Percentiles rank a stretch among this genome's conserved stretches.
phyloP scores from a whole-genome alignment of 1,140 invertebrate species.

The Trigoniulus corallinus region DNA sequence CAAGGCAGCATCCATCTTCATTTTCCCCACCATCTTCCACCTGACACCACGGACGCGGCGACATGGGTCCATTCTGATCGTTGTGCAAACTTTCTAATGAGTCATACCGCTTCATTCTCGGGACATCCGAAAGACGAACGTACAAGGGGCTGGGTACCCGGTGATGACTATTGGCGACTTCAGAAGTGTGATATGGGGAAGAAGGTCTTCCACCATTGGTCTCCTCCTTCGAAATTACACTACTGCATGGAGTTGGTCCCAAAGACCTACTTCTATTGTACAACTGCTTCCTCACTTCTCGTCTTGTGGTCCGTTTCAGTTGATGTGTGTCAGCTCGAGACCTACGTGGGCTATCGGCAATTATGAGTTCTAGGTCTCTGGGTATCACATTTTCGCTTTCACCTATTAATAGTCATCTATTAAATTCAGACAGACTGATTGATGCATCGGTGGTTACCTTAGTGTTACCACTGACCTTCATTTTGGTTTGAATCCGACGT shows the following conservation, averaged over 20 bases:
- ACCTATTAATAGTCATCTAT: no score
- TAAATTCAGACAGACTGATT: no score
- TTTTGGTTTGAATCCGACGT: no score
- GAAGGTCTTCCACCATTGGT: background rate
- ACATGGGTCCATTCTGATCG: constrained; percentile 5
- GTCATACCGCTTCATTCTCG: constrained; percentile 8
- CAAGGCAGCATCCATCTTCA: background rate
- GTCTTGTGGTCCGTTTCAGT: no score
- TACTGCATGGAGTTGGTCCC: no score
- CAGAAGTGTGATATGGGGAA: background rate
- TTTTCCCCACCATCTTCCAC: background rate
- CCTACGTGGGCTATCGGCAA: background rate
- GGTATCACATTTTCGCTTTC: no score
- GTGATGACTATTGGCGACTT: constrained; percentile 1
- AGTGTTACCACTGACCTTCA: no score
- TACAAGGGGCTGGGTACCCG: constrained; percentile 6
- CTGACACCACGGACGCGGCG: background rate
- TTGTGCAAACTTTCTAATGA: constrained; percentile 8
- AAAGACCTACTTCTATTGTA: no score
- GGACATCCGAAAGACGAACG: constrained; percentile 8
- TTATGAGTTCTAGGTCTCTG: background rate
- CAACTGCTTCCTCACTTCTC: background rate
- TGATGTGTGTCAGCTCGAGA: no score
- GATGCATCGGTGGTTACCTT: no score
- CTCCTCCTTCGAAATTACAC: no score